Percentiles rank a stretch among this genome's conserved stretches.
Evolutionary conservation across 2,888 invertebrate species (phyloP).

Genomic region (Melanargia galathea): DNA sequence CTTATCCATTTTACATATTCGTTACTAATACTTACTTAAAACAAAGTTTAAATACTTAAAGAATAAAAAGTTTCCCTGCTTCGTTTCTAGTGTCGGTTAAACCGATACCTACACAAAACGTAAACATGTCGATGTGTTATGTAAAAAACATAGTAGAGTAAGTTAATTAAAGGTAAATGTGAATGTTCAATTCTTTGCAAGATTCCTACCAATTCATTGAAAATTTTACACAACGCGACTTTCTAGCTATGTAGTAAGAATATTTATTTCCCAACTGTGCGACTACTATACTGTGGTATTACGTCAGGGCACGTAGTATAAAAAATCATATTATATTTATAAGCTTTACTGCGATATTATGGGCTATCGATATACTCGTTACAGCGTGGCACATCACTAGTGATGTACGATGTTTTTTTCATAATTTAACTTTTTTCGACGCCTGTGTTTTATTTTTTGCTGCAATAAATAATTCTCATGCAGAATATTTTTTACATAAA

Average conservation of each 20-base stretch:
- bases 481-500: not conserved
- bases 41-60: no score
- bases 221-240: not conserved
- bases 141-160: no score
- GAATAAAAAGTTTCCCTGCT: no score
- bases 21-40: no score
- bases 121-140: no score
- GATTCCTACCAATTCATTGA: not conserved
- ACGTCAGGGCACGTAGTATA: conserved; percentile 5
- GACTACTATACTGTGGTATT: not conserved
- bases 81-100: no score
- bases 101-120: no score
- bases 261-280: not conserved
- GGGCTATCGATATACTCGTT: conserved; percentile 51
- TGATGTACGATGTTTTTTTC: conserved; percentile 40
- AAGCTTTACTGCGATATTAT: conserved; percentile 44
- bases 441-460: conserved; percentile 14
- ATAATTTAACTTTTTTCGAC: conserved; percentile 15
- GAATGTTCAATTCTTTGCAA: no score
- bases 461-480: not conserved
- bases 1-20: no score
- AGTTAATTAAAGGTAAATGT: no score
- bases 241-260: not conserved
- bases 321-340: conserved; percentile 15
- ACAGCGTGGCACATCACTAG: conserved; percentile 46